Percentiles rank a stretch among this genome's conserved stretches.
Evolutionary conservation across 2,797 vertebrate species (phyloP).

Genomic region (Lycodopsis pacificus): DNA sequence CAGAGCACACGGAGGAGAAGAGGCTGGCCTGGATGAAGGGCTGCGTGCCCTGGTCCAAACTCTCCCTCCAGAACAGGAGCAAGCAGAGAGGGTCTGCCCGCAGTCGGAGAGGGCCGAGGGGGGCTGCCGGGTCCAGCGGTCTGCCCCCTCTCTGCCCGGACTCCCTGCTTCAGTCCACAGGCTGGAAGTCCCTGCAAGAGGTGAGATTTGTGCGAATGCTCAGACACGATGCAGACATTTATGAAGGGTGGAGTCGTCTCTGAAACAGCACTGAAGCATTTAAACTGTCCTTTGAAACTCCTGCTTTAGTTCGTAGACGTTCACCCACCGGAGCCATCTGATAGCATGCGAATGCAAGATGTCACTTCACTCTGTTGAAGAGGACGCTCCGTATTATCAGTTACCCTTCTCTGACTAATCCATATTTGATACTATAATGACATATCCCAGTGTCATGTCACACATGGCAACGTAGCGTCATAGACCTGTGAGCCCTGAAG

Average conservation of each 20-base stretch:
- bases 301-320: background rate
- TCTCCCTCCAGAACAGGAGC: slow-evolving; percentile 83
- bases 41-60: slow-evolving; percentile 87
- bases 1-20: slow-evolving; percentile 84
- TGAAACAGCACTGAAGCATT: background rate
- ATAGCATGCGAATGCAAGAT: background rate
- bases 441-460: background rate
- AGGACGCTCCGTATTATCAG: background rate
- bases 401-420: too few relatives aligned
- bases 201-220: slow-evolving; percentile 71
- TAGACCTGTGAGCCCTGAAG: slow-evolving; percentile 65
- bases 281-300: background rate
- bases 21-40: slow-evolving; percentile 89
- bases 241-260: background rate
- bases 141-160: slow-evolving; percentile 80
- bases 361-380: background rate
- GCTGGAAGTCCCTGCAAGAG: slow-evolving; percentile 86
- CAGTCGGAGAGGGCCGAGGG: slow-evolving; percentile 64
- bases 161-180: slow-evolving; percentile 81
- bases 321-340: background rate
- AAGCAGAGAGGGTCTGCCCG: slow-evolving; percentile 58
- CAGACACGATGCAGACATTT: background rate
- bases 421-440: background rate
- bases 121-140: slow-evolving; percentile 28
- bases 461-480: too few relatives aligned